Conservation (phyloP, 2,113 vertebrate genomes). For the Aplodontia rufa region DNA sequence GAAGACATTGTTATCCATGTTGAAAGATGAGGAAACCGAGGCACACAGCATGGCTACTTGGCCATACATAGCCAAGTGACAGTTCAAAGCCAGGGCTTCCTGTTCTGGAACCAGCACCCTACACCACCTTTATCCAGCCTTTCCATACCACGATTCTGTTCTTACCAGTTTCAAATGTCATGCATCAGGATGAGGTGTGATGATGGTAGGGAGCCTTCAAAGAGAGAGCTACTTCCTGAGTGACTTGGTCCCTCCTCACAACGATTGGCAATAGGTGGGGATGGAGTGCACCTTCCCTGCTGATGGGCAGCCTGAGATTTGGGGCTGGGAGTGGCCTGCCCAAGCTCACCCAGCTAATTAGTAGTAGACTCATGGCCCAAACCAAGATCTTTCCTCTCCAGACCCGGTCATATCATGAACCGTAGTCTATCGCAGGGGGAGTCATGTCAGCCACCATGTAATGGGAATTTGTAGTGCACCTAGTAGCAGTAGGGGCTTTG, state of each 20-base stretch:
- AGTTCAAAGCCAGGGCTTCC: too few relatives aligned
- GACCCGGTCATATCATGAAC: background rate
- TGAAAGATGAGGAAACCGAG: background rate
- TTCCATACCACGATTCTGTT: background rate
- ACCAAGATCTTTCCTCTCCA: background rate
- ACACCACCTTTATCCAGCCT: background rate
- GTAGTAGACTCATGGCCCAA: background rate
- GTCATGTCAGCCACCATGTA: rapidly evolving
- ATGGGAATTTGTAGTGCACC: background rate
- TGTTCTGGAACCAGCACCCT: background rate
- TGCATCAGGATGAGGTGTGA: rapidly evolving
- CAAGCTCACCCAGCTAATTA: background rate
- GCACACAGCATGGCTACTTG: too few relatives aligned
- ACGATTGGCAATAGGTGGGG: rapidly evolving
- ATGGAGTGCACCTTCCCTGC: rapidly evolving
- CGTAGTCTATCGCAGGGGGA: background rate
- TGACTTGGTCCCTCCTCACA: background rate
- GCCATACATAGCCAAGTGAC: too few relatives aligned
- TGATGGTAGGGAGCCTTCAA: background rate
- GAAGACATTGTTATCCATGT: background rate
- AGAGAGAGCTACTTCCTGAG: background rate
- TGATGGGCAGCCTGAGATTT: background rate
- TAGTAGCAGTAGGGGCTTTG: rapidly evolving
- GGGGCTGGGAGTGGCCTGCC: background rate
- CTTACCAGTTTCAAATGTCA: background rate